phyloP scores from a whole-genome alignment of 1,140 invertebrate species.

The Schmidtea mediterranea region DNA sequence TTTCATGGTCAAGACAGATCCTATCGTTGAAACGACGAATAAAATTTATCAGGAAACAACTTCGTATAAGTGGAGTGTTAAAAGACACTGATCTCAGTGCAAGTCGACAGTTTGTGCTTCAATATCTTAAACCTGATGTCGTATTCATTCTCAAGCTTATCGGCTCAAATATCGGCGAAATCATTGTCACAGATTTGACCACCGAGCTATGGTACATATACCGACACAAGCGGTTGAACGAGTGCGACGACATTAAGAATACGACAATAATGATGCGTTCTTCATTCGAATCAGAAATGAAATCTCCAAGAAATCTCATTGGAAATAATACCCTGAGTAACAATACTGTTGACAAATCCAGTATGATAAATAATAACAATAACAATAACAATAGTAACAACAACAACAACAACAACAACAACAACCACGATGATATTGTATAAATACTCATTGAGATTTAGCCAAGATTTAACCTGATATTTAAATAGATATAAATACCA shows the following conservation, averaged over 20 bases:
- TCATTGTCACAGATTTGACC: conserved; percentile 8
- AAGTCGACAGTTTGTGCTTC: conserved; percentile 6
- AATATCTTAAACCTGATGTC: conserved; percentile 9
- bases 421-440: too few relatives aligned
- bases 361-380: too few relatives aligned
- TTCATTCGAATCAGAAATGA: too few relatives aligned
- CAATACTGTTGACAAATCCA: too few relatives aligned
- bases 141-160: conserved; percentile 10
- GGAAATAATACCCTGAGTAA: too few relatives aligned
- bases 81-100: background rate
- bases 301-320: too few relatives aligned
- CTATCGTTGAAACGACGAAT: background rate
- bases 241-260: background rate
- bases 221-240: background rate
- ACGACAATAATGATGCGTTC: too few relatives aligned
- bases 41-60: background rate
- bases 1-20: background rate
- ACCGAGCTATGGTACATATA: background rate
- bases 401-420: too few relatives aligned
- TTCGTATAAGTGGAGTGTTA: background rate
- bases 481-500: too few relatives aligned
- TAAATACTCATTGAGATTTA: too few relatives aligned
- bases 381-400: too few relatives aligned
- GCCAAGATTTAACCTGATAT: too few relatives aligned
- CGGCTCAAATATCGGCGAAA: conserved; percentile 8